Evolutionary conservation across 2,888 invertebrate species (phyloP), one percentile per base, ranked within the genome.

Genomic region (Oscheius sp.): DNA sequence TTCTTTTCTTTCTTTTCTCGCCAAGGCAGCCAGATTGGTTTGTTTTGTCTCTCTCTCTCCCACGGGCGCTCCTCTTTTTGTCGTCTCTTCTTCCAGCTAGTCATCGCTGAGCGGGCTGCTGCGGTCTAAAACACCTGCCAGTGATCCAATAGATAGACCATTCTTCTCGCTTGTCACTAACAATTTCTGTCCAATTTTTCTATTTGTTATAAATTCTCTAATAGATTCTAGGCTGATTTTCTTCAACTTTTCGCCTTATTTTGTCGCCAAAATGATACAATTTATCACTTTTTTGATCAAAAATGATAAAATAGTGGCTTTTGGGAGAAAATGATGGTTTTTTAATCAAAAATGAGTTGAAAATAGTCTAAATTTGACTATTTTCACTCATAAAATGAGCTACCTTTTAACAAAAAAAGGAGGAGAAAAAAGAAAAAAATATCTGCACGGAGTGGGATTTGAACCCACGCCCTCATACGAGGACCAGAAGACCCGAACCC

Each of bases 381-480:
- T n/a, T n/a, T n/a, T n/a, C n/a, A n/a, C n/a, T n/a, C n/a, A n/a
- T n/a, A n/a, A n/a, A n/a, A n/a, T 37, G 37, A 10, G 15, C n/a
- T 15, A 58, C 17, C 25, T 34, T 34, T n/a, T 15, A 37, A 37
- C 8, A 37, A 37, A 23, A n/a, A 23, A 20, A 37, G 3, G 33
- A 29, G 15, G 20, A 39, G 37, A 20, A 61, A 39, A 58, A 37
- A 23, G 15, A 8, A 6, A 17, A 25, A 31, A 57, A 52, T n/a
- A n/a, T 17, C 23, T 75, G 77, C 73, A 77, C 69, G 75, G 74
- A 79, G 77, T 77, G 77, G 79, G 77, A 79, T 79, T 79, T 75
- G 79, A 79, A 79, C 79, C 79, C 79, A 79, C 79, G 79, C 79
- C 74, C 72, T 73, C 78, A 72, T 77, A 72, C 76, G 79, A 79